These are phyloP conservation scores for Diadumene lineata DNA, from an alignment of 92 coral and sea anemone species.

Conservation along the genomic window DNA sequence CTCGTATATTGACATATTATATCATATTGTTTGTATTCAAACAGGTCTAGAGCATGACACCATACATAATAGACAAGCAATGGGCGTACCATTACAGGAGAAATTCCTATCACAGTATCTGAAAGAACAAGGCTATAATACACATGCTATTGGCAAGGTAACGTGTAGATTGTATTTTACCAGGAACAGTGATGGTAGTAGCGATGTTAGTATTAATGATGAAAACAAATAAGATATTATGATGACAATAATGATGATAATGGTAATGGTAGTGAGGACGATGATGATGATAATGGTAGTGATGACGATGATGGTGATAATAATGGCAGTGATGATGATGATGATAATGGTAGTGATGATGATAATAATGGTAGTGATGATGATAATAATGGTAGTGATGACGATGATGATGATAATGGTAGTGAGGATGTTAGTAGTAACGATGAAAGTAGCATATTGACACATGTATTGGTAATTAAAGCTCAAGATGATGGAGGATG, in stretches of 20 bases:
- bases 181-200: background rate
- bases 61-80: constrained; percentile 88
- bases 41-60: constrained; percentile 94
- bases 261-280: background rate
- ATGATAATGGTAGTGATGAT: background rate
- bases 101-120: constrained; percentile 82
- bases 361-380: background rate
- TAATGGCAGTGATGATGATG: background rate
- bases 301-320: background rate
- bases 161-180: too few relatives aligned
- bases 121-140: constrained; percentile 74
- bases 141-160: constrained; percentile 98
- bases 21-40: too few relatives aligned
- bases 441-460: background rate
- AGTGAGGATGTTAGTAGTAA: background rate
- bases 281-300: background rate
- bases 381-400: background rate
- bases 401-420: background rate
- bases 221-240: background rate
- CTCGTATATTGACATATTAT: too few relatives aligned
- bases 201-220: background rate
- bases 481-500: too few relatives aligned
- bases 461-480: too few relatives aligned
- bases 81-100: constrained; percentile 86
- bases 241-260: background rate